A percentile compares a stretch with the other conserved stretches of the same genome.
phyloP scores from a whole-genome alignment of 2,113 vertebrate species.

The Ptychochromis oligacanthus region DNA sequence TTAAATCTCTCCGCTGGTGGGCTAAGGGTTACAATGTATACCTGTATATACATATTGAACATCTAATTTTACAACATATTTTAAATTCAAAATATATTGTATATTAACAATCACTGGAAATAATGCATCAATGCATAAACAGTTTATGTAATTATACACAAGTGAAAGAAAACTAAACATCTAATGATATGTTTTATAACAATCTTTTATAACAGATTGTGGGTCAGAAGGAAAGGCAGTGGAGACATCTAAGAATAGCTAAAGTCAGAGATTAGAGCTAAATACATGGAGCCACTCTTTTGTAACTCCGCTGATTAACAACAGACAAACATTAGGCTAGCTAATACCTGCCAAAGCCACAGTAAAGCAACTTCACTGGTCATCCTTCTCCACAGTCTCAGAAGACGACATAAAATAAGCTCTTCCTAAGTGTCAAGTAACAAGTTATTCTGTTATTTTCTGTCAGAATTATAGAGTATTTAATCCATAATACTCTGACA shows the following conservation, averaged over 20 bases:
- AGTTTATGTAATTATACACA: neutral
- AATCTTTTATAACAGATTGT: constrained; percentile 25
- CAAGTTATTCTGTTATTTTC: too few species aligned
- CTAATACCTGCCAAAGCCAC: constrained; percentile 26
- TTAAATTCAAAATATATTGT: neutral
- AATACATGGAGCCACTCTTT: constrained; percentile 34
- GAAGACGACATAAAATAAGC: neutral
- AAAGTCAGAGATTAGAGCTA: constrained; percentile 48
- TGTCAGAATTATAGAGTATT: too few species aligned
- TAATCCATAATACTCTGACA: neutral
- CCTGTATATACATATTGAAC: too few species aligned
- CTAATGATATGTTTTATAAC: constrained; percentile 4
- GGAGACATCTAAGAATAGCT: constrained; percentile 41
- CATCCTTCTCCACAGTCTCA: neutral
- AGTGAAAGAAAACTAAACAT: neutral
- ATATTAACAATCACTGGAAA: neutral
- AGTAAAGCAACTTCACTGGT: constrained; percentile 5
- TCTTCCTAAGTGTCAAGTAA: neutral
- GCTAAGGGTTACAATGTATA: neutral
- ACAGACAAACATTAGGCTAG: constrained; percentile 24
- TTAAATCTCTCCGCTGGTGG: neutral
- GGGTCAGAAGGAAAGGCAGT: neutral
- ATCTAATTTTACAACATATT: too few species aligned
- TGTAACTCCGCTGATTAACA: constrained; percentile 32
- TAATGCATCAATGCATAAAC: neutral